Evolutionary conservation across 2,113 vertebrate genomes (phyloP).

Genomic region (Tauraco erythrolophus): DNA sequence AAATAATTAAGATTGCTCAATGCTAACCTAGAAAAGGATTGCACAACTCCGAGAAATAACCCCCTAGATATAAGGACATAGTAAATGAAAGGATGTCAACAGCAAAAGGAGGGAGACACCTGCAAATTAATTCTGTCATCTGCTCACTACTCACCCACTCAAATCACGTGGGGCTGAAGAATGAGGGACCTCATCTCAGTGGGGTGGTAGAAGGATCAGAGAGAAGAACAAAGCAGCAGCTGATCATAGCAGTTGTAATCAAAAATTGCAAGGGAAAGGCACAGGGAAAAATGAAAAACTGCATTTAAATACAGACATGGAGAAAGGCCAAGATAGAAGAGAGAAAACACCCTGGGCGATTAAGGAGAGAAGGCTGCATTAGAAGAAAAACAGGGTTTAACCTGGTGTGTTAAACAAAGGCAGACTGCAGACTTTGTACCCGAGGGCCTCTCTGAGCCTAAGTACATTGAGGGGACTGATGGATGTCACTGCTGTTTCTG

Average conservation of each 20-base stretch:
- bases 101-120: conserved; percentile 45
- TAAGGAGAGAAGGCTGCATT: neutral
- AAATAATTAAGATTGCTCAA: conserved; percentile 53
- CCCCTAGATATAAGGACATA: conserved; percentile 11
- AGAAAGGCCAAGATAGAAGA: conserved; percentile 32
- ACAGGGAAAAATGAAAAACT: conserved; percentile 7
- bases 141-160: conserved; percentile 9
- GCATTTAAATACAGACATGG: conserved; percentile 21
- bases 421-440: neutral
- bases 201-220: neutral
- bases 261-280: conserved; percentile 31
- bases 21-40: conserved; percentile 54
- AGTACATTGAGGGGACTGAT: neutral
- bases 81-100: conserved; percentile 52
- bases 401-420: neutral
- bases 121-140: conserved; percentile 58
- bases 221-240: conserved; percentile 27
- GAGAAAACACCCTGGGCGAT: neutral
- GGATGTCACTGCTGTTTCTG: neutral
- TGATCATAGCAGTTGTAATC: neutral
- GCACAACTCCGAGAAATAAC: conserved; percentile 36
- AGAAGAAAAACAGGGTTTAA: neutral
- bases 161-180: neutral
- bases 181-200: conserved; percentile 1
- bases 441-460: neutral